Conservation (phyloP, 2,888 invertebrate genomes). For the Papilio gigon region DNA sequence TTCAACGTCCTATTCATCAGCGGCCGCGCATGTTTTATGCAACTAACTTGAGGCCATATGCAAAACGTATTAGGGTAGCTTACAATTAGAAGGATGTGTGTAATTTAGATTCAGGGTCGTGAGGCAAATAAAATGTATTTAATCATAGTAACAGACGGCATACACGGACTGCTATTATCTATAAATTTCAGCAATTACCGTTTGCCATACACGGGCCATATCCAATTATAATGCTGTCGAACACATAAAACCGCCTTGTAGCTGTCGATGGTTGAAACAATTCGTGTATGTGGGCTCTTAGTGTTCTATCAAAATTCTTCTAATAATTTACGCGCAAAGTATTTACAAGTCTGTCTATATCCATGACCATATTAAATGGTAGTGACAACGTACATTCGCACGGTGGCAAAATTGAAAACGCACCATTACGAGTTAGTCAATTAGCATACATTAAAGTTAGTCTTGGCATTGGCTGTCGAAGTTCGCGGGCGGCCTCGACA, state of each 20-base stretch:
- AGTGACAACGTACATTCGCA: slow-evolving; percentile 4
- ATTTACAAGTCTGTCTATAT: no score
- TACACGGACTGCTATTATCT: background rate
- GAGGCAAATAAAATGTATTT: slow-evolving; percentile 8
- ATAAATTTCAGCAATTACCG: background rate
- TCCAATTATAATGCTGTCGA: no score
- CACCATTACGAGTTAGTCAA: slow-evolving; percentile 34
- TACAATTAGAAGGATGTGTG: slow-evolving; percentile 31
- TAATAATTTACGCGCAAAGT: background rate
- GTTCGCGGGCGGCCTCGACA: slow-evolving; percentile 27
- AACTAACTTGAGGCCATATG: slow-evolving; percentile 33
- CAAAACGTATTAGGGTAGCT: slow-evolving; percentile 27
- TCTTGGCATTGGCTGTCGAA: slow-evolving; percentile 34
- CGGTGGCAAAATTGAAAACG: slow-evolving; percentile 21
- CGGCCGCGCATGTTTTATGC: slow-evolving; percentile 29
- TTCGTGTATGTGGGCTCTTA: no score
- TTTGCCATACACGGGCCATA: background rate
- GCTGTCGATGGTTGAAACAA: no score
- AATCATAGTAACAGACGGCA: background rate
- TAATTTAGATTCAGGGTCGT: slow-evolving; percentile 17
- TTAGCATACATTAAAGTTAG: slow-evolving; percentile 37
- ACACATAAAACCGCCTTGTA: no score
- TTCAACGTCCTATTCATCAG: slow-evolving; percentile 23
- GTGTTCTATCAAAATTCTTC: background rate
- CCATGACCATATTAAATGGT: no score